These are phyloP conservation scores for Anas platyrhynchos DNA, from an alignment of 2,113 vertebrate species.

Conservation along the genomic window DNA sequence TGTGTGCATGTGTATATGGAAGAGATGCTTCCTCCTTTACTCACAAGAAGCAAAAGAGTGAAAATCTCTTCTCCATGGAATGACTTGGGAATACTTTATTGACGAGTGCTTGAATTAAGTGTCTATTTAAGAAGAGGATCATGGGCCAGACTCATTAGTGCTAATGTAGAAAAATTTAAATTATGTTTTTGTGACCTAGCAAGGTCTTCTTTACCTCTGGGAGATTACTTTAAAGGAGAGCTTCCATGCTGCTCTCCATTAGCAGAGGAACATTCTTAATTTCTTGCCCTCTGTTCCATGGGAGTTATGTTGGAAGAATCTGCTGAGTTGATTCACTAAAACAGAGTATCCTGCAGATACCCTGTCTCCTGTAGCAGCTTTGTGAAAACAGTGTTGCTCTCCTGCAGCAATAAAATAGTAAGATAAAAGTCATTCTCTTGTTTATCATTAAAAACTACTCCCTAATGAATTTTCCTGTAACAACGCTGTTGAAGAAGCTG, in stretches of 20 bases:
- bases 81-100: constrained; percentile 35
- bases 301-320: not conserved
- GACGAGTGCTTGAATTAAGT: constrained; percentile 42
- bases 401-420: not conserved
- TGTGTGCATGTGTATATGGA: not conserved
- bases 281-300: not conserved
- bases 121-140: constrained; percentile 4
- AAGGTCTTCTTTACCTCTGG: constrained; percentile 34
- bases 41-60: rapidly evolving
- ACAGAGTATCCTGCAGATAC: not conserved
- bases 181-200: constrained; percentile 22
- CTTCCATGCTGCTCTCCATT: not conserved
- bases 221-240: constrained; percentile 21
- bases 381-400: not conserved
- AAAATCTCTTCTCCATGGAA: not conserved
- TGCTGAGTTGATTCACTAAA: not conserved
- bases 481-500: not conserved
- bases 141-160: constrained; percentile 50
- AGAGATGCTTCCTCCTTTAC: not conserved
- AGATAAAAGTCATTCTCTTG: not conserved
- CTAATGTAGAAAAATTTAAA: constrained; percentile 43
- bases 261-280: constrained; percentile 21
- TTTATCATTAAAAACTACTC: not conserved
- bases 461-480: not conserved
- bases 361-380: not conserved